A percentile compares a stretch with the other conserved stretches of the same genome.
These are phyloP conservation scores for Rattus rattus DNA, from an alignment of 2,113 vertebrate genomes.

Conservation along the genomic window DNA sequence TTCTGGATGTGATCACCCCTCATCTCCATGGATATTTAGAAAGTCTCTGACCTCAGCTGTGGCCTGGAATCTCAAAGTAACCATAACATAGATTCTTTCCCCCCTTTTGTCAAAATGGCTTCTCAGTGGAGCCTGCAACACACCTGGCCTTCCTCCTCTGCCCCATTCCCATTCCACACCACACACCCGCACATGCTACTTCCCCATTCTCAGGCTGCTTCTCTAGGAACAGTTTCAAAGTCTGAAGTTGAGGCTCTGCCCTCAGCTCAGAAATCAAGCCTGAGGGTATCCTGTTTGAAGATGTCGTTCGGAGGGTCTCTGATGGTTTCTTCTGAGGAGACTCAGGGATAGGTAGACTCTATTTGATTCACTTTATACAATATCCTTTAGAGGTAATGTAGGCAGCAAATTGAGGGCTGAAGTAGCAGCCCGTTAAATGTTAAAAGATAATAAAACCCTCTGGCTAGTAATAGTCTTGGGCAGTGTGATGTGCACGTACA, in stretches of 20 bases:
- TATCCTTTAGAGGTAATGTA: neutral
- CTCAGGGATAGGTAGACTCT: constrained; percentile 33
- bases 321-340: constrained; percentile 67
- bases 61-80: neutral
- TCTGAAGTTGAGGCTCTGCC: constrained; percentile 48
- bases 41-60: neutral
- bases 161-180: neutral
- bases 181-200: neutral
- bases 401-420: neutral
- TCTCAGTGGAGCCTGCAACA: neutral
- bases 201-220: neutral
- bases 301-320: constrained; percentile 40
- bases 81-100: neutral
- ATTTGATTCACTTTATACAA: constrained; percentile 33
- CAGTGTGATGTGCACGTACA: neutral
- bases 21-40: neutral
- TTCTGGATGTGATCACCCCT: neutral
- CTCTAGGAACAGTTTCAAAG: constrained; percentile 66
- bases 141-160: fast-evolving
- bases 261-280: constrained; percentile 73
- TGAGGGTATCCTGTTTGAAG: constrained; percentile 74
- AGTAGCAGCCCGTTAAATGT: constrained; percentile 10
- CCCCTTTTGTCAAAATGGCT: neutral
- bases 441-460: constrained; percentile 33
- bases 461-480: neutral